A percentile compares a stretch with the other conserved stretches of the same genome.
These are phyloP conservation scores for Periophthalmodon schlosseri DNA, from an alignment of 2,113 vertebrate species.

Conservation along the genomic window DNA sequence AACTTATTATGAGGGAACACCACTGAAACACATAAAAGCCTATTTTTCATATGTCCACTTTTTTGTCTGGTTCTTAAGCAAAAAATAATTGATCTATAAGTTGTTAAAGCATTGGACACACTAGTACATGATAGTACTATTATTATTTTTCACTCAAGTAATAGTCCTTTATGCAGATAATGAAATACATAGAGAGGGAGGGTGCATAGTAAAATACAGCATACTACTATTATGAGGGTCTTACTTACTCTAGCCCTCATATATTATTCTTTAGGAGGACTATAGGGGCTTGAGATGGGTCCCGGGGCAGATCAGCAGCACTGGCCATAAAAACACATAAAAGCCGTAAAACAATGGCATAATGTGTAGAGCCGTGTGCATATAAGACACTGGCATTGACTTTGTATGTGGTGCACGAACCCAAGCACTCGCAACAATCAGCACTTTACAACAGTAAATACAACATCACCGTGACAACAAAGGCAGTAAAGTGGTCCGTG, in stretches of 20 bases:
- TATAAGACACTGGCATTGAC: slow-evolving; percentile 5
- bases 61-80: background rate
- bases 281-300: slow-evolving; percentile 52
- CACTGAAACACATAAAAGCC: no score
- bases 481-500: slow-evolving; percentile 68
- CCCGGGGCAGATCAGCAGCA: slow-evolving; percentile 53
- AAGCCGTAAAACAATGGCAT: slow-evolving; percentile 56
- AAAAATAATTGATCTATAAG: no score
- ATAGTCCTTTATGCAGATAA: slow-evolving; percentile 7
- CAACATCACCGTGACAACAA: slow-evolving; percentile 72
- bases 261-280: slow-evolving; percentile 60
- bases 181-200: slow-evolving; percentile 23
- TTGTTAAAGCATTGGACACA: background rate
- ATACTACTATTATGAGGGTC: slow-evolving; percentile 18
- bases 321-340: slow-evolving; percentile 60
- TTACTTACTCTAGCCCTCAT: slow-evolving; percentile 22
- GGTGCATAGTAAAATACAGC: slow-evolving; percentile 11
- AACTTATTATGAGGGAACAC: no score
- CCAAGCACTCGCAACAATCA: slow-evolving; percentile 66
- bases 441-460: slow-evolving; percentile 63
- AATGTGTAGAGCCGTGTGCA: slow-evolving; percentile 20
- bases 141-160: background rate
- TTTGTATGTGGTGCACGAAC: slow-evolving; percentile 26
- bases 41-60: no score
- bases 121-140: background rate